Evolutionary conservation across 2,797 vertebrate genomes (phyloP).

Genomic region (Pangasius mekongensis): DNA sequence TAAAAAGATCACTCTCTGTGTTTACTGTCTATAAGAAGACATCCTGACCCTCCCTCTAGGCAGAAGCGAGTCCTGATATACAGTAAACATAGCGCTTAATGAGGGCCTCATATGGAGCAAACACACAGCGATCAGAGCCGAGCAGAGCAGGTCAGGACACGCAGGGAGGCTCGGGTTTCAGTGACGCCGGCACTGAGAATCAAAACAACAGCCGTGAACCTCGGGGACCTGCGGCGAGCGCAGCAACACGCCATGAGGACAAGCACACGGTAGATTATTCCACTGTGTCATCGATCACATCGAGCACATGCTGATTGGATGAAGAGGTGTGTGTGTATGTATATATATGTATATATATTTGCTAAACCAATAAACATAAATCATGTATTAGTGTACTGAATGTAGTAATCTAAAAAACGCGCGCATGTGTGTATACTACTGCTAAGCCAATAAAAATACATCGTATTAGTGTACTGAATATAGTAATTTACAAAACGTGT

Average conservation of each 20-base stretch:
- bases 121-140: slow-evolving; percentile 26
- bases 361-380: no score
- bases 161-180: slow-evolving; percentile 65
- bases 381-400: no score
- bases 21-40: neutral
- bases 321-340: neutral
- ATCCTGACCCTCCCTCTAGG: slow-evolving; percentile 6
- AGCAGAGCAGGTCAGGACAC: slow-evolving; percentile 38
- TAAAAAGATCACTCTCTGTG: neutral
- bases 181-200: slow-evolving; percentile 46
- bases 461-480: no score
- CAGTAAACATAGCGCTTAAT: slow-evolving; percentile 4
- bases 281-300: neutral
- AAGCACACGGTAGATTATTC: slow-evolving; percentile 15
- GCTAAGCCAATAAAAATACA: no score
- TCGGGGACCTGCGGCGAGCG: slow-evolving; percentile 17
- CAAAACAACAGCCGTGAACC: slow-evolving; percentile 60
- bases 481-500: neutral
- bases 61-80: neutral
- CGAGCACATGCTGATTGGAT: neutral
- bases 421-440: no score
- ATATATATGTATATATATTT: neutral
- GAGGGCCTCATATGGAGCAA: slow-evolving; percentile 39
- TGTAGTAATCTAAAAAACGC: no score
- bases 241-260: slow-evolving; percentile 16